These are phyloP conservation scores for Asbolus verrucosus DNA, from an alignment of 1,140 invertebrate species.

Conservation along the genomic window DNA sequence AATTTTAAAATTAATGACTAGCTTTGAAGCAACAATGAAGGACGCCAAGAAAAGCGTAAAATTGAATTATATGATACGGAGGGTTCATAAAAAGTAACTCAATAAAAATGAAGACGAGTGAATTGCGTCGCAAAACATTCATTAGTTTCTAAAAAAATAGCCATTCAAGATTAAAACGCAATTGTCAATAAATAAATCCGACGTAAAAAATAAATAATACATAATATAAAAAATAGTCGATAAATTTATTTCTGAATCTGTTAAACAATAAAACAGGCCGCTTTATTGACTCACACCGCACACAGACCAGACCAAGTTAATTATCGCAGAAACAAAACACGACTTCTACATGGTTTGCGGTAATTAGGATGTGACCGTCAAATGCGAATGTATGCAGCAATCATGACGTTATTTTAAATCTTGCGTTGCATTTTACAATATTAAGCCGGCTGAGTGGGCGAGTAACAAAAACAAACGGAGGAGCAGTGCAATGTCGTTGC, in stretches of 20 bases:
- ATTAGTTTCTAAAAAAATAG: no score
- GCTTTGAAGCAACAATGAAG: no score
- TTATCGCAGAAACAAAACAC: constrained; percentile 12
- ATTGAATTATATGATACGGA: no score
- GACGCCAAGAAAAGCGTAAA: no score
- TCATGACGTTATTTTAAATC: neutral
- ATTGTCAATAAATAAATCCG: neutral
- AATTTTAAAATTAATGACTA: no score
- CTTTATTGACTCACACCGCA: constrained; percentile 1
- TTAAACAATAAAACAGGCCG: no score
- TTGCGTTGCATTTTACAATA: constrained; percentile 49
- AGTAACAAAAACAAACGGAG: constrained; percentile 27
- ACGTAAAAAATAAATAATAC: neutral
- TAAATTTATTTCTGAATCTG: no score
- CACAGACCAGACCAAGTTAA: no score
- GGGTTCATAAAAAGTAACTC: no score
- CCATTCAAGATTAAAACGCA: no score
- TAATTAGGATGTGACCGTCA: constrained; percentile 17
- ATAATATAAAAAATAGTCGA: no score
- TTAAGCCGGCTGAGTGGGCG: constrained; percentile 50
- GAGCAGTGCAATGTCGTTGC: constrained; percentile 20
- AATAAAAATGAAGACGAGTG: neutral
- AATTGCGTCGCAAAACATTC: no score
- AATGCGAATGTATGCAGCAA: constrained; percentile 3
- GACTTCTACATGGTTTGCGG: neutral